Conservation (phyloP, 2,797 vertebrate genomes). For the Hapalemur alaotrensis region DNA sequence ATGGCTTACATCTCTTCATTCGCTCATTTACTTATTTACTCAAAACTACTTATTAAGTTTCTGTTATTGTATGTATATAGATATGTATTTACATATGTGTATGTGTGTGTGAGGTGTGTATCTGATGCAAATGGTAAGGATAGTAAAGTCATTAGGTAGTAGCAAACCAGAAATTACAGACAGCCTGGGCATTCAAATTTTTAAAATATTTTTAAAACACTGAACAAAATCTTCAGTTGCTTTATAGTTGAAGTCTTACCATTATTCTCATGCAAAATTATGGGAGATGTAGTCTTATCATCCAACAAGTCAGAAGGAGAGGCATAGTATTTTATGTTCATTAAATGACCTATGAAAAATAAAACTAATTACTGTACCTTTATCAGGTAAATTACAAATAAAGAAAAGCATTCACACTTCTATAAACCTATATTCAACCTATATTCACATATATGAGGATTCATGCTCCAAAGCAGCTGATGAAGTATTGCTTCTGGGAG, state of each 20-base stretch:
- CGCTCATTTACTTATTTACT: not conserved
- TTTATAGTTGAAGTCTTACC: constrained; percentile 82
- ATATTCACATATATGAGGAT: not conserved
- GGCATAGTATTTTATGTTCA: constrained; percentile 97
- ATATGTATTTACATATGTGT: not conserved
- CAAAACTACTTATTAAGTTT: not conserved
- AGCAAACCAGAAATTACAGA: constrained; percentile 28
- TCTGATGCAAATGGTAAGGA: not conserved
- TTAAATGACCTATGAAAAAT: constrained; percentile 89
- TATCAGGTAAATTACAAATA: constrained; percentile 40
- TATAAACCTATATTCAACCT: not conserved
- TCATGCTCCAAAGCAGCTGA: constrained; percentile 36
- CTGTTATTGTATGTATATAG: not conserved
- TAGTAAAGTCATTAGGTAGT: not conserved
- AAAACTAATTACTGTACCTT: constrained; percentile 36
- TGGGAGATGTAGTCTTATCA: constrained; percentile 89
- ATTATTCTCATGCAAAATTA: constrained; percentile 91
- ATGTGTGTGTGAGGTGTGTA: not conserved
- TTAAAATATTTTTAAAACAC: constrained; percentile 9
- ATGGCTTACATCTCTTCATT: not conserved
- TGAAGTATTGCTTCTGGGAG: not conserved
- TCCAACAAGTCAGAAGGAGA: constrained; percentile 95
- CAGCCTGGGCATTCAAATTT: not conserved
- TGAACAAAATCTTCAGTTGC: not conserved
- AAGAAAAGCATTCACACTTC: constrained; percentile 20